Conservation (phyloP, 2,797 vertebrate species). For the Martes flavigula region DNA sequence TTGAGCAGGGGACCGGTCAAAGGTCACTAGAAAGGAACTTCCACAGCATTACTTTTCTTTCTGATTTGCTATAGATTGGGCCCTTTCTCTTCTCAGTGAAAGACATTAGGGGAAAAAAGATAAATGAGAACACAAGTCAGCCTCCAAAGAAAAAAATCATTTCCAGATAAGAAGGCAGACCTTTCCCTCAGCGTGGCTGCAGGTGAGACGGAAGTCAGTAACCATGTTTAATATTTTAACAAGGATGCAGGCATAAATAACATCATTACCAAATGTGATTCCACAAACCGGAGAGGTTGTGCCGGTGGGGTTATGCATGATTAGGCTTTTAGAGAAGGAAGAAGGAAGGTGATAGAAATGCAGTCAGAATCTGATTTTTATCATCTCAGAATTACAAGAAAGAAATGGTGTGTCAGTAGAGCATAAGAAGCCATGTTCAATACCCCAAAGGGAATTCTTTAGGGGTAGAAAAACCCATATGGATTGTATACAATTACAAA, state of each 20-base stretch:
- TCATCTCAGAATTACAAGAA: slow-evolving; percentile 72
- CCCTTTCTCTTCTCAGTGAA: slow-evolving; percentile 15
- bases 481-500: slow-evolving; percentile 56
- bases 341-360: slow-evolving; percentile 40
- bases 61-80: neutral
- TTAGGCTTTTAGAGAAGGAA: slow-evolving; percentile 57
- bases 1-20: neutral
- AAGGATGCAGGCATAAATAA: slow-evolving; percentile 49
- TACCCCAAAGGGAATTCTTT: slow-evolving; percentile 70
- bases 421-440: slow-evolving; percentile 69
- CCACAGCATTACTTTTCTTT: neutral
- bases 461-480: slow-evolving; percentile 53
- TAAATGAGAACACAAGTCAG: slow-evolving; percentile 38
- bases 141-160: slow-evolving; percentile 38
- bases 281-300: slow-evolving; percentile 52
- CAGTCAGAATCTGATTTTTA: slow-evolving; percentile 78
- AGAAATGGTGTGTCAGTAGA: slow-evolving; percentile 69
- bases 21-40: neutral
- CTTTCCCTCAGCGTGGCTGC: neutral
- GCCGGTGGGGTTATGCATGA: slow-evolving; percentile 25
- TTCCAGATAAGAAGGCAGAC: neutral
- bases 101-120: neutral
- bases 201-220: slow-evolving; percentile 14
- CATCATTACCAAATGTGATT: slow-evolving; percentile 55
- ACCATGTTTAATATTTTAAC: slow-evolving; percentile 68